Evolutionary conservation across 2,113 vertebrate genomes (phyloP), one percentile per base, ranked within the genome.

Genomic region (Macquaria australasica): DNA sequence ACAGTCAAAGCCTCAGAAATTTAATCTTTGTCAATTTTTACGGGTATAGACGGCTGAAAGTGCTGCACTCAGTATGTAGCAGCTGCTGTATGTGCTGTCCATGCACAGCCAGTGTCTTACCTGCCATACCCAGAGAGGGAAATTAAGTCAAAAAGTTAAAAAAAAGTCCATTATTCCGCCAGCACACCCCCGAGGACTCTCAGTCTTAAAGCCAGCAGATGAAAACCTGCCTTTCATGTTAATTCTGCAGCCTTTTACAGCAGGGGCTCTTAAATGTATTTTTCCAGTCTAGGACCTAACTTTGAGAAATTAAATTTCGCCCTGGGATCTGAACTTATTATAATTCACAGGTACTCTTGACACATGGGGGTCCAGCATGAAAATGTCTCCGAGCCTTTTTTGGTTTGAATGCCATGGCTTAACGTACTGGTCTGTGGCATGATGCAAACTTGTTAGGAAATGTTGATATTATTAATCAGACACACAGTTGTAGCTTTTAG

Each of bases 151-250:
- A 68, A 88, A 84, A 92, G 82, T 88, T 92, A 80, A 45, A 91
- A 45, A 91, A 84, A 92, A 90, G 89, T 92, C 89, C 86, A 93
- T 94, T 94, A 90, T 88, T 89, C 90, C 18, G 1, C 34, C 73
- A 88, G 85, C 77, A 82, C 79, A 60, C 80, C 87, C 90, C 78
- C 1, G 70, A 91, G 90, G 87, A 76, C 64, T 91, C 85, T 89
- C 81, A 55, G 77, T 89, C 92, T 88, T 86, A 88, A 88, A 91
- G 77, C 82, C 84, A 74, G 73, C 70, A 81, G 91, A 92, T 92
- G 92, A 91, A 90, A 94, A 92, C 88, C 87, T 86, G 58, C 84
- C 90, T 90, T 91, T 93, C 91, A 94, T 95, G 93, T 88, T 93
- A 93, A 94, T 95, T 91, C 53, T 80, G 79, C 84, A 88, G 78